These are phyloP conservation scores for Megalops atlanticus DNA, from an alignment of 2,113 vertebrate species.

Conservation along the genomic window DNA sequence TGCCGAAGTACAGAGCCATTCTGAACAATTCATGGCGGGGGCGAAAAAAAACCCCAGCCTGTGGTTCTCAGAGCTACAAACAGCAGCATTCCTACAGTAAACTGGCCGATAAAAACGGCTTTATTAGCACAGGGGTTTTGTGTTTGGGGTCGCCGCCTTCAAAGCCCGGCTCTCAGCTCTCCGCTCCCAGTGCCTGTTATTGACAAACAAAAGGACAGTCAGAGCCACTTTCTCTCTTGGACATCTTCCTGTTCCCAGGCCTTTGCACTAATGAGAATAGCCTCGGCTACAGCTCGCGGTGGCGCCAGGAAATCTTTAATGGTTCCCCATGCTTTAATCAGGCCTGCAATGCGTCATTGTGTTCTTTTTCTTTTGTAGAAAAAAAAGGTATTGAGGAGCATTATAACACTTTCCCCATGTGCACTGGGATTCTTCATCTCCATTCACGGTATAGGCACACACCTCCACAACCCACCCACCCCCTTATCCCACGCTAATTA, in stretches of 20 bases:
- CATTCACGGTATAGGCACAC: background rate
- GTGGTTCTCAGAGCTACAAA: background rate
- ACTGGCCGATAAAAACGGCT: background rate
- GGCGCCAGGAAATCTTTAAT: background rate
- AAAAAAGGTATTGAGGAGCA: background rate
- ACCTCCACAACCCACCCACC: background rate
- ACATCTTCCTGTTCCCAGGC: background rate
- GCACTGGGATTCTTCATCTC: background rate
- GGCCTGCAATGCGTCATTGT: background rate
- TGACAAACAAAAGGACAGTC: conserved; percentile 20
- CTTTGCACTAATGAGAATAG: background rate
- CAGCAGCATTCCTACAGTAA: background rate
- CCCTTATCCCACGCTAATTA: conserved; percentile 67
- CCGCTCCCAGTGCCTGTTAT: background rate
- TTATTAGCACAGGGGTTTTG: background rate
- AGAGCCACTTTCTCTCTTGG: background rate
- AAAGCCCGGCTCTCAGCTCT: background rate
- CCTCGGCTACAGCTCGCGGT: background rate
- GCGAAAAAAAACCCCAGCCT: background rate
- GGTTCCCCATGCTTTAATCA: background rate
- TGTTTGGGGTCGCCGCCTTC: background rate
- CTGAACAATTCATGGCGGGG: background rate
- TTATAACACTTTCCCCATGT: background rate
- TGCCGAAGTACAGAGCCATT: background rate
- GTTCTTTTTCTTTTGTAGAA: background rate